A percentile compares a stretch with the other conserved stretches of the same genome.
phyloP scores from a whole-genome alignment of 2,888 invertebrate species.

The Hypena proboscidalis region DNA sequence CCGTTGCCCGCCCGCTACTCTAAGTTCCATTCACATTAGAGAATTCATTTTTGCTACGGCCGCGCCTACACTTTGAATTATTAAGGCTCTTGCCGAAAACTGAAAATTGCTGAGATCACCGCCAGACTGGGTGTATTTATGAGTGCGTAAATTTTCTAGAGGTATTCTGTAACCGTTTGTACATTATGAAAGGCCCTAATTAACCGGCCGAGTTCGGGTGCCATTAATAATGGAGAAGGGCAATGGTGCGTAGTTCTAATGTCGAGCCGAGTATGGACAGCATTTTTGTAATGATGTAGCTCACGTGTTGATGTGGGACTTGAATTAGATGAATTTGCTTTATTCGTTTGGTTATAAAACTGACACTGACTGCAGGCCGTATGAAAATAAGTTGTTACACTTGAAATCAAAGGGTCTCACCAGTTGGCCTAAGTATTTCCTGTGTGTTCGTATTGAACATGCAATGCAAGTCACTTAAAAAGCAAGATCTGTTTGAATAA shows the following conservation, averaged over 20 bases:
- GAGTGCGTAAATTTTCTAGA: constrained; percentile 73
- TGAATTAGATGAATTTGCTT: no score
- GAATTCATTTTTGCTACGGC: constrained; percentile 78
- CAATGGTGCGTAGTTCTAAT: constrained; percentile 48
- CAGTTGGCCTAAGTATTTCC: no score
- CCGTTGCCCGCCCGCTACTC: constrained; percentile 60
- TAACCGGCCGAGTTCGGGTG: constrained; percentile 65
- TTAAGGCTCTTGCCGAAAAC: constrained; percentile 74
- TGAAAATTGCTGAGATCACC: constrained; percentile 80
- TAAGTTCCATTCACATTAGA: constrained; percentile 85
- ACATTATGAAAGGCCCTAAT: constrained; percentile 82
- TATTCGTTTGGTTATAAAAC: no score
- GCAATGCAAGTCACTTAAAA: no score
- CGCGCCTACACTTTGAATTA: constrained; percentile 50
- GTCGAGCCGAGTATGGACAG: constrained; percentile 40
- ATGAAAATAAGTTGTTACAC: no score
- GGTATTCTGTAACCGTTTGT: constrained; percentile 76
- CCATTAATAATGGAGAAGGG: constrained; percentile 56
- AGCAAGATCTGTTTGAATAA: no score
- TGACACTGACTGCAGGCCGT: no score
- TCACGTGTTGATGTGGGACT: no score
- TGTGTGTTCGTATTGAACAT: no score
- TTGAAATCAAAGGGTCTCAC: no score
- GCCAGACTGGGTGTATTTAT: constrained; percentile 69
- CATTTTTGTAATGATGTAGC: no score